Conservation (phyloP, 1,140 invertebrate species). For the Caenorhabditis brenneri region DNA sequence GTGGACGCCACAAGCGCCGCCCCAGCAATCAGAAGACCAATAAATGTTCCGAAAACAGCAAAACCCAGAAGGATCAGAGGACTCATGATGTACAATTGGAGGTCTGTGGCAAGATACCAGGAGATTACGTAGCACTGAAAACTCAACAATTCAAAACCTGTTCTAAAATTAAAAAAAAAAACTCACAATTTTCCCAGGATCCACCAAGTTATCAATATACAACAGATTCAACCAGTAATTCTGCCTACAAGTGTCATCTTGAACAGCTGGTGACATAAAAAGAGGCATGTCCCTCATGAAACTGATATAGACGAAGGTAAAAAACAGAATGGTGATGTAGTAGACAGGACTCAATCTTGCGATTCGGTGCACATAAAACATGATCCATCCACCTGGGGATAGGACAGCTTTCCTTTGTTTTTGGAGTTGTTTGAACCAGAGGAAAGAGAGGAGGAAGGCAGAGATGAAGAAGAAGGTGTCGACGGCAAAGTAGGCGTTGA, state of each 20-base stretch:
- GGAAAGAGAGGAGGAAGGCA: constrained; percentile 19
- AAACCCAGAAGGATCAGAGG: constrained; percentile 46
- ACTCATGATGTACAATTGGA: constrained; percentile 47
- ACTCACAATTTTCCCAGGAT: constrained; percentile 28
- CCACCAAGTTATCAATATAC: constrained; percentile 36
- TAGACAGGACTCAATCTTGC: constrained; percentile 21
- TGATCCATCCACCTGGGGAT: constrained; percentile 33
- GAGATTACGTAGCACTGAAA: constrained; percentile 48
- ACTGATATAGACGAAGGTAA: constrained; percentile 27
- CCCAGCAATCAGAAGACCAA: neutral
- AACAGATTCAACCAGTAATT: constrained; percentile 45
- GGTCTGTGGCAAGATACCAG: constrained; percentile 51
- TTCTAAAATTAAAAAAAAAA: too few species aligned
- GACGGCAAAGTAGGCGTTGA: constrained; percentile 10
- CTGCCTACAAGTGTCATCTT: constrained; percentile 18
- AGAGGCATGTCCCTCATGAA: constrained; percentile 21
- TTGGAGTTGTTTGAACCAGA: constrained; percentile 40
- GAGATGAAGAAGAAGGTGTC: constrained; percentile 39
- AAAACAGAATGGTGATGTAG: constrained; percentile 33
- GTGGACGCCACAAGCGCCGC: constrained; percentile 27
- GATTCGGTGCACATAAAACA: constrained; percentile 51
- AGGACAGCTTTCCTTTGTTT: neutral
- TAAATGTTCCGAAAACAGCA: neutral
- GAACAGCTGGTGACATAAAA: constrained; percentile 9
- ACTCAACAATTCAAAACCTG: too few species aligned